These are phyloP conservation scores for Caerostris extrusa DNA, from an alignment of 1,140 invertebrate genomes.

Conservation along the genomic window DNA sequence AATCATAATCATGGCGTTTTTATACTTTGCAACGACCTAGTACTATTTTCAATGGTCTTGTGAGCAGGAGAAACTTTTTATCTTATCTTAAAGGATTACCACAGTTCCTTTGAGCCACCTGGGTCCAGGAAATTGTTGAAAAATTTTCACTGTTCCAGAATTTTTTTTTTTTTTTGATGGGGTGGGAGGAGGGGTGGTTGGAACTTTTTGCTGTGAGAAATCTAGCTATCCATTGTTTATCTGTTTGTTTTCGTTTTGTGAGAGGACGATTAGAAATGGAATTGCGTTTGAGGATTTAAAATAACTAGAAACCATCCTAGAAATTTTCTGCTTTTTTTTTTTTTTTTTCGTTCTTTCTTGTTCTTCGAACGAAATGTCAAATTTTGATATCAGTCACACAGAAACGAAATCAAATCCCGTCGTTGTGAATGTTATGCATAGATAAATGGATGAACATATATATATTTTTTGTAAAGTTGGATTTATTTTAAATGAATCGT, in stretches of 20 bases:
- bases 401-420: conserved; percentile 6
- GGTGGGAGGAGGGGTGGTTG: too few relatives aligned
- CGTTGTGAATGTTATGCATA: neutral
- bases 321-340: neutral
- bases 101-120: neutral
- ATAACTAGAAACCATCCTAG: neutral
- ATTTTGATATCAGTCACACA: neutral
- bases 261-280: conserved; percentile 3
- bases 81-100: conserved; percentile 46
- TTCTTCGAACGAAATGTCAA: neutral
- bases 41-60: neutral
- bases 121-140: neutral
- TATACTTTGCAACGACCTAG: neutral
- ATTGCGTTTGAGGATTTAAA: conserved; percentile 19
- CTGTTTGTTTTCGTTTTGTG: neutral
- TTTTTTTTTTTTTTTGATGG: neutral
- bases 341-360: neutral
- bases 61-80: neutral
- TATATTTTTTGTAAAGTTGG: neutral
- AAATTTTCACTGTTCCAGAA: conserved; percentile 19
- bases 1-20: conserved; percentile 32
- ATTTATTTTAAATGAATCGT: neutral
- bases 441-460: neutral
- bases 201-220: neutral
- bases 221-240: neutral